Conservation (phyloP, 2,797 vertebrate species). For the Pseudochirops cupreus region DNA sequence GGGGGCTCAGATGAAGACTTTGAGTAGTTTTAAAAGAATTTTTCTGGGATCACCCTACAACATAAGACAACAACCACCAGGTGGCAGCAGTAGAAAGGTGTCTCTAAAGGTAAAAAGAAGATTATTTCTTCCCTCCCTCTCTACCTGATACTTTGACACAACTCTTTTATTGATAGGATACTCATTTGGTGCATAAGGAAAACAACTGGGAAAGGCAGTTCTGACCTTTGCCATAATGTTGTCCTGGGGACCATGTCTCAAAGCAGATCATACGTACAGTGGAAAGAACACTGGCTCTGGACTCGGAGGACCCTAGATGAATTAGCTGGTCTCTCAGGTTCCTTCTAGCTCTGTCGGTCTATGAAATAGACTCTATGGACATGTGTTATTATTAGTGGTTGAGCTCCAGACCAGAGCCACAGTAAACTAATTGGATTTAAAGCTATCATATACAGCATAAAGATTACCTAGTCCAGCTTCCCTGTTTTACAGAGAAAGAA, state of each 20-base stretch:
- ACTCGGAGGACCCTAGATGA: background rate
- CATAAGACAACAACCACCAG: background rate
- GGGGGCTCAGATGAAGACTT: background rate
- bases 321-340: background rate
- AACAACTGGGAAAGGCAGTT: background rate
- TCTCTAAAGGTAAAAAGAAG: background rate
- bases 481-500: background rate
- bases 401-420: background rate
- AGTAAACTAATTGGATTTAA: background rate
- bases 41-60: background rate
- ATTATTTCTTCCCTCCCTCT: background rate
- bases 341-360: background rate
- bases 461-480: background rate
- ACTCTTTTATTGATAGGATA: background rate
- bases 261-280: background rate
- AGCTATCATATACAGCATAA: background rate
- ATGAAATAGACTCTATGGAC: background rate
- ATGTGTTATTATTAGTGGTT: background rate
- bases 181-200: background rate
- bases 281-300: background rate
- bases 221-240: background rate
- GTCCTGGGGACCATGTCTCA: background rate
- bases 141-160: background rate
- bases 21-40: background rate
- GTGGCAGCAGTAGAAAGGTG: background rate